These are phyloP conservation scores for Opisthocomus hoazin DNA, from an alignment of 2,113 vertebrate genomes.

Conservation along the genomic window DNA sequence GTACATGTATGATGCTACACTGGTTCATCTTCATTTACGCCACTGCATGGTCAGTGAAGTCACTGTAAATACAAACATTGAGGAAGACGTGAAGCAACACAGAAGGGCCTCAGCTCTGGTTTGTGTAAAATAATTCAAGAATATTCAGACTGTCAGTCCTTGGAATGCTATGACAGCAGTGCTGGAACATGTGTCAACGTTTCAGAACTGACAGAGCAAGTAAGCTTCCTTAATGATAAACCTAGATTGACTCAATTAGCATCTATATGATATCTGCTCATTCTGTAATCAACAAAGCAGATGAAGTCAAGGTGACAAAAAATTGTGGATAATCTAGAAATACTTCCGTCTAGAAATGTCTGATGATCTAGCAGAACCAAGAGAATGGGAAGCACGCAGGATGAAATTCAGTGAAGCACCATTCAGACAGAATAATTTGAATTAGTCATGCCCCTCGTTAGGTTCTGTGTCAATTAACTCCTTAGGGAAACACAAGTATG, in stretches of 20 bases:
- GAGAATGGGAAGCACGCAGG: neutral
- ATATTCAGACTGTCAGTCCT: neutral
- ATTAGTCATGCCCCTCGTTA: neutral
- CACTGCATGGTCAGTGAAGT: neutral
- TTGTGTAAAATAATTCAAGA: neutral
- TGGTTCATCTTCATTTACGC: neutral
- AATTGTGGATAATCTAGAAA: neutral
- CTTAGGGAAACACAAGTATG: neutral
- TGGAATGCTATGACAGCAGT: neutral
- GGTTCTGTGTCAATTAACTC: neutral
- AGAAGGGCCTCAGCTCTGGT: neutral
- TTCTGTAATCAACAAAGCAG: neutral
- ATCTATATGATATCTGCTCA: neutral
- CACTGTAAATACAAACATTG: neutral
- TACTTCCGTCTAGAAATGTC: neutral
- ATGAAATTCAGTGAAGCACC: neutral
- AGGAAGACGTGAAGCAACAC: neutral
- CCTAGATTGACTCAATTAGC: neutral
- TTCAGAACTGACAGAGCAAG: neutral
- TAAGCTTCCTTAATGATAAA: neutral
- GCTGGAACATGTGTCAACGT: neutral
- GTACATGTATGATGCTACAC: neutral
- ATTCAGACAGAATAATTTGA: neutral
- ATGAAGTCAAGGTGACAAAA: neutral
- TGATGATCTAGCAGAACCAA: neutral